phyloP scores from a whole-genome alignment of 2,113 vertebrate species.

The Andinoacara biseriatus region DNA sequence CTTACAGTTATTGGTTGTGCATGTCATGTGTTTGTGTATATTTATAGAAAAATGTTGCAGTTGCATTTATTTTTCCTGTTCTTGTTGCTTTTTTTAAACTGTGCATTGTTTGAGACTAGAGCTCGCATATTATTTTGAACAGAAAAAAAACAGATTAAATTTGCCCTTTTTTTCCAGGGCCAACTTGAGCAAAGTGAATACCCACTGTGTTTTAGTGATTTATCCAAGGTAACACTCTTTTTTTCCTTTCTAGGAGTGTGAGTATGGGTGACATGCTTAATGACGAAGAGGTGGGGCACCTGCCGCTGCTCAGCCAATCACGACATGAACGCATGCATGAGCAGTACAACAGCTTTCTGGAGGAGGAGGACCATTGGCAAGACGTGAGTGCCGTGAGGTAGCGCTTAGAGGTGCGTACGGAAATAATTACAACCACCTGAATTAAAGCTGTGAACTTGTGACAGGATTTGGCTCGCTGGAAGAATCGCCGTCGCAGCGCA shows the following conservation, averaged over 20 bases:
- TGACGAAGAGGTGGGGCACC: constrained; percentile 84
- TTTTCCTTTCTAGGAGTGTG: constrained; percentile 81
- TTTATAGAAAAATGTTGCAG: neutral
- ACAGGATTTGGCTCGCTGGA: constrained; percentile 96
- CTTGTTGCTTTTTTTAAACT: neutral
- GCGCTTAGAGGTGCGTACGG: neutral
- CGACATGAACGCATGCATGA: constrained; percentile 90
- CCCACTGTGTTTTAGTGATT: neutral
- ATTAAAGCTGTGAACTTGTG: neutral
- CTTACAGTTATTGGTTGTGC: constrained; percentile 6
- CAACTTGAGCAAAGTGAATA: neutral
- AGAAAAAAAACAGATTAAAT: neutral
- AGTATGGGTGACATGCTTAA: constrained; percentile 94
- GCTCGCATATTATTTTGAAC: neutral
- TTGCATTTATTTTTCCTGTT: neutral
- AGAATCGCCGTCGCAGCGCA: constrained; percentile 92
- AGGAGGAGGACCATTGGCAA: constrained; percentile 96
- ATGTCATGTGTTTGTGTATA: constrained; percentile 6
- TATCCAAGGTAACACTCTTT: neutral
- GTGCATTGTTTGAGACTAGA: neutral
- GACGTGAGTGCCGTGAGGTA: constrained; percentile 82
- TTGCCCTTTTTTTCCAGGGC: neutral
- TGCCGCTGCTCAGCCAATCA: constrained; percentile 88
- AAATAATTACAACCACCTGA: neutral
- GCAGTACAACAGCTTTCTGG: constrained; percentile 85